These are phyloP conservation scores for Holothuria glaberrima DNA, from an alignment of 35 echinoderm and acorn worm species.

Conservation along the genomic window DNA sequence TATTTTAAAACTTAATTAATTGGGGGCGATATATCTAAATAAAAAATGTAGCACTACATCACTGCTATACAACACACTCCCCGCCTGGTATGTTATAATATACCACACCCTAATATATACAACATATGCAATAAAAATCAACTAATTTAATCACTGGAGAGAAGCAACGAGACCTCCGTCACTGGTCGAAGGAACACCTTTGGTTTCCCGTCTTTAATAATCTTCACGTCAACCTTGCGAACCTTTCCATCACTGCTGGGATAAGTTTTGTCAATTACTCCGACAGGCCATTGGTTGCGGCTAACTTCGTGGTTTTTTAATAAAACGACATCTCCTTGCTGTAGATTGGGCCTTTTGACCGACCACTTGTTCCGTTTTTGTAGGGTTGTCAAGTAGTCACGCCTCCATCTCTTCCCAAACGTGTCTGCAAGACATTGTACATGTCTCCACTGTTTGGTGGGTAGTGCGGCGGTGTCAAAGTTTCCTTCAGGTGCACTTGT, in stretches of 20 bases:
- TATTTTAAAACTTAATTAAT: no score
- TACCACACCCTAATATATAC: background rate
- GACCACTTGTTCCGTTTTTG: conserved; percentile 64
- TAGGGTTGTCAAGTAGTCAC: conserved; percentile 46
- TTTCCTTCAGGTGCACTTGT: conserved; percentile 25
- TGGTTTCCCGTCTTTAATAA: background rate
- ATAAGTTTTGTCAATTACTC: conserved; percentile 10
- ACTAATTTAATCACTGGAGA: background rate
- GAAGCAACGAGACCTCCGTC: background rate
- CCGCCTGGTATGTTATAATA: conserved; percentile 34
- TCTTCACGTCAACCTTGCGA: conserved; percentile 57
- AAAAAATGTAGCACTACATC: no score
- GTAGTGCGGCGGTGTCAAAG: background rate
- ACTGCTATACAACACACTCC: conserved; percentile 57
- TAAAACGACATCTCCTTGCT: conserved; percentile 58
- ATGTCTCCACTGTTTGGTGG: conserved; percentile 44
- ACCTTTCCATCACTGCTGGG: conserved; percentile 41
- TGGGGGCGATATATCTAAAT: no score
- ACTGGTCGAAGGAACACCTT: conserved; percentile 37
- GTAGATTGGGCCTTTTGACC: conserved; percentile 19
- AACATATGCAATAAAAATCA: background rate
- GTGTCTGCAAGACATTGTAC: conserved; percentile 45
- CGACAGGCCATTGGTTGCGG: conserved; percentile 64
- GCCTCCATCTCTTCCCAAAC: conserved; percentile 67
- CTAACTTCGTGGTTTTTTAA: conserved; percentile 31